These are phyloP conservation scores for Leptinotarsa juncta DNA, from an alignment of 2,888 invertebrate species.

Conservation along the genomic window DNA sequence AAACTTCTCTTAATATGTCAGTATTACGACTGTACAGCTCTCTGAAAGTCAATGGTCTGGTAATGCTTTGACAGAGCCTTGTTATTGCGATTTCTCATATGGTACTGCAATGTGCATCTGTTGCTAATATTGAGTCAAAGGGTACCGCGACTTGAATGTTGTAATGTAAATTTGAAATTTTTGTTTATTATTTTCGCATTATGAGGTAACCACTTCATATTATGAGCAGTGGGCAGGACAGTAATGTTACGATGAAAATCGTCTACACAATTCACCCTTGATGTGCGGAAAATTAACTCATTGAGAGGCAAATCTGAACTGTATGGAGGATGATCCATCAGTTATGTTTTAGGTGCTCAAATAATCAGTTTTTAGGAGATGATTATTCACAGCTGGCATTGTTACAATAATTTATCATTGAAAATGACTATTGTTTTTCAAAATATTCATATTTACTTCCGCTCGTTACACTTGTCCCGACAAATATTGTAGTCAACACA, in stretches of 20 bases:
- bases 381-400: too few relatives aligned
- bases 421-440: too few relatives aligned
- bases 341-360: too few relatives aligned
- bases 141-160: not conserved
- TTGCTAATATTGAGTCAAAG: constrained; percentile 17
- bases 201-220: not conserved
- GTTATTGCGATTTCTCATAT: constrained; percentile 28
- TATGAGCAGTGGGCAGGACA: too few relatives aligned
- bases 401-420: too few relatives aligned
- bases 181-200: not conserved
- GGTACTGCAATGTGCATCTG: constrained; percentile 8
- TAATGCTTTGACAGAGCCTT: constrained; percentile 50
- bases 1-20: constrained; percentile 58
- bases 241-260: too few relatives aligned
- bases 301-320: not conserved
- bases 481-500: too few relatives aligned
- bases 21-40: constrained; percentile 54
- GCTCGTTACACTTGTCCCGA: too few relatives aligned
- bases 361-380: too few relatives aligned
- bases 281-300: not conserved
- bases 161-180: not conserved
- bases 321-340: too few relatives aligned
- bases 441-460: too few relatives aligned
- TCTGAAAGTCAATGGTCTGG: constrained; percentile 57
- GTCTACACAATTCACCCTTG: too few relatives aligned